Base-by-base conservation (phyloP, 1,140 invertebrate species). In the Drosophila trapezifrons region DNA sequence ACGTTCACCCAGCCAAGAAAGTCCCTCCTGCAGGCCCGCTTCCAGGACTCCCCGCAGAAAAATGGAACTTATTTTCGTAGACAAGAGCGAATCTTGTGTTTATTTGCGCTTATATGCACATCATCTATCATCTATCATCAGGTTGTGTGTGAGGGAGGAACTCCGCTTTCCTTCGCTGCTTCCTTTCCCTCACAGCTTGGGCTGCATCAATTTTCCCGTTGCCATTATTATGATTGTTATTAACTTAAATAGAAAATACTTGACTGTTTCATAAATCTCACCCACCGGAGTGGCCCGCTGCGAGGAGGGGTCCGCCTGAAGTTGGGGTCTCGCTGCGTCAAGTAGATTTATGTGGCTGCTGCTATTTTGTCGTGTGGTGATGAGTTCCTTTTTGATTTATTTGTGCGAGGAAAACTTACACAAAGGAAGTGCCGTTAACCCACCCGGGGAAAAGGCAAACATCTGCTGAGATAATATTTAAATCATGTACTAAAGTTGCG, bases 171-270 rank as follows among this genome's bases (percentile, higher is more conserved):
- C 51, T 22, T n/a, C 13, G 13, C 18, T 10, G 27, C 15, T 51
- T 46, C 54, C 40, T 18, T 52, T 13, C 55, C 20, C 40, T 27
- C 32, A 38, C 32, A 56, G 43, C 62, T 67, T 49, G 46, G 37
- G 78, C 64, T 83, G 76, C 84, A 83, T 89, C 84, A 89, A 89
- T 89, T 86, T 83, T 89, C 66, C 73, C 82, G 87, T 69, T 89
- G 76, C 80, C 84, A 89, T 89, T 89, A 89, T 89, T 89, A 89
- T 89, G 84, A 89, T 89, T 89, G 84, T 89, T 89, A 89, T 89
- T 89, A 89, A 89, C 84, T 89, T 89, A 89, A 89, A 89, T 89
- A 89, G 84, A 89, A 89, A 89, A 89, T 89, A 89, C 84, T 89
- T 78, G 85, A 89, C 84, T 84, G 77, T 90, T 89, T 83, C 84